A percentile compares a stretch with the other conserved stretches of the same genome.
Evolutionary conservation across 2,888 invertebrate species (phyloP).

Genomic region (Spatulosminthurus flaviceps): DNA sequence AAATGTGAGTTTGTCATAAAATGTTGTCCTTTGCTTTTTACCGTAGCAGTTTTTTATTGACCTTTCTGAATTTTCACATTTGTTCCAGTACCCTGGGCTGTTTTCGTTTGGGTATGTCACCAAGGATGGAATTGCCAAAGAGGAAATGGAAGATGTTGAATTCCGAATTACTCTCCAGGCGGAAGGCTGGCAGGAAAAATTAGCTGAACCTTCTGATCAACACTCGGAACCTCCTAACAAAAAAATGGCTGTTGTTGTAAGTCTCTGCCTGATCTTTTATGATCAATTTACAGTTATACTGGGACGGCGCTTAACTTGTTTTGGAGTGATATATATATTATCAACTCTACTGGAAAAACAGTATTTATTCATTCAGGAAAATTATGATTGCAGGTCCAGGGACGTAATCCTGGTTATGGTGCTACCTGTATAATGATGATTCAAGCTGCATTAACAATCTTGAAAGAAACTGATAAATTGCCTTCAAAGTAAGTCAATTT

Average conservation of each 20-base stretch:
- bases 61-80: conserved; percentile 59
- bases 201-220: conserved; percentile 70
- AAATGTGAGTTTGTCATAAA: conserved; percentile 68
- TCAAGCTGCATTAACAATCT: conserved; percentile 77
- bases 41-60: not conserved
- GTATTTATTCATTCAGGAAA: not conserved
- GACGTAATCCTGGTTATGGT: conserved; percentile 82
- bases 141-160: conserved; percentile 71
- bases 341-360: not conserved
- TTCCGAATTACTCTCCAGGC: conserved; percentile 69
- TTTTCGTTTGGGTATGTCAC: conserved; percentile 78
- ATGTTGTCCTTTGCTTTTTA: too few species aligned
- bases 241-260: conserved; percentile 74
- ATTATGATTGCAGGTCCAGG: conserved; percentile 68
- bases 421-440: conserved; percentile 80
- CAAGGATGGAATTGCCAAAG: conserved; percentile 71
- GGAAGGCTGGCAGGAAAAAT: conserved; percentile 79
- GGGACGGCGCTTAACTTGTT: not conserved
- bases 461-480: conserved; percentile 79
- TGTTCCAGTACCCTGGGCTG: conserved; percentile 72
- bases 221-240: conserved; percentile 73
- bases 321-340: not conserved
- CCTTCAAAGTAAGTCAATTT: conserved; percentile 73
- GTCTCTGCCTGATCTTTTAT: conserved; percentile 11
- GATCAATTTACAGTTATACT: not conserved